Evolutionary conservation across 2,888 invertebrate species (phyloP).

Genomic region (Ypsolopha scabrella): DNA sequence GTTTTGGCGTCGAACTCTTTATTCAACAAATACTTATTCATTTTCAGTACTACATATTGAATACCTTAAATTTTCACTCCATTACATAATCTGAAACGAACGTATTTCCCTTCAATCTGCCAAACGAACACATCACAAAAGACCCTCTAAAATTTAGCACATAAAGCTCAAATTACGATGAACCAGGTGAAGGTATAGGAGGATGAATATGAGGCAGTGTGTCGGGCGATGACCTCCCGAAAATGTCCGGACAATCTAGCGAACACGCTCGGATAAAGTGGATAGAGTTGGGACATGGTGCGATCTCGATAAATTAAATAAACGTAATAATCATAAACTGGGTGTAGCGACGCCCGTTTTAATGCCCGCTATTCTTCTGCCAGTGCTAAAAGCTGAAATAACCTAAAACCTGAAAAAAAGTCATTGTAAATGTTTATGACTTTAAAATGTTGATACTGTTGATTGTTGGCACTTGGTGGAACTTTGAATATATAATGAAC

Average conservation of each 20-base stretch:
- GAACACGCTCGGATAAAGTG: conserved; percentile 40
- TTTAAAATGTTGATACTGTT: too few relatives aligned
- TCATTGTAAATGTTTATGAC: too few relatives aligned
- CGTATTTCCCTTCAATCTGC: not conserved
- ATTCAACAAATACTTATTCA: too few relatives aligned
- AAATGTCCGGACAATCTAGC: conserved; percentile 39
- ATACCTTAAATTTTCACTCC: not conserved
- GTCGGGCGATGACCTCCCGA: conserved; percentile 50
- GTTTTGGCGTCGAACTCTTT: not conserved
- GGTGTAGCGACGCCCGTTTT: too few relatives aligned
- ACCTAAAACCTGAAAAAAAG: too few relatives aligned
- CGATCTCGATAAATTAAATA: conserved; percentile 3
- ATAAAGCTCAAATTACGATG: not conserved
- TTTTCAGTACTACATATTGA: not conserved
- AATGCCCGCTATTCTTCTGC: too few relatives aligned
- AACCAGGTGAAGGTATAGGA: not conserved
- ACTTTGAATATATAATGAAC: too few relatives aligned
- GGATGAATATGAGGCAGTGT: conserved; percentile 50
- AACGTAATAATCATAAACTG: conserved; percentile 3
- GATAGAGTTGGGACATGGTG: conserved; percentile 23
- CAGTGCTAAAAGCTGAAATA: too few relatives aligned
- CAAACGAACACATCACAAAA: too few relatives aligned
- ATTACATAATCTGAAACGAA: not conserved
- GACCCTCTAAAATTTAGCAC: not conserved
- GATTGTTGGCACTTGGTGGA: too few relatives aligned